Evolutionary conservation across 2,797 vertebrate genomes (phyloP), one percentile per base, ranked within the genome.

Genomic region (Hybognathus amarus): DNA sequence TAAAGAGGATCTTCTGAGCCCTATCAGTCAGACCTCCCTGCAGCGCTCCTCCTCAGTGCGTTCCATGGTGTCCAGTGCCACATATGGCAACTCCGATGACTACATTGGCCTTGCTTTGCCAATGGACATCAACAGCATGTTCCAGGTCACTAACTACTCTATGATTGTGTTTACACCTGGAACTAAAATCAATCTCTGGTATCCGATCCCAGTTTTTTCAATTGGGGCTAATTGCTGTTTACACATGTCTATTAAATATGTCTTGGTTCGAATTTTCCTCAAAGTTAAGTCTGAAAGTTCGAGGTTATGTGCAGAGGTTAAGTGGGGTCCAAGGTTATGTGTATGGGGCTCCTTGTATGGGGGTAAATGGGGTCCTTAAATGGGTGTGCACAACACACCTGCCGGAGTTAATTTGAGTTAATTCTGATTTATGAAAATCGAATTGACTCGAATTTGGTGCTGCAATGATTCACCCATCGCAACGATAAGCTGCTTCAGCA

Each of bases 11-110:
- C 94, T 99, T 10, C 94, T 99, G 88, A 99, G 97, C 87, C 98
- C 98, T 83, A 99, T 99, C 92, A 99, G 97, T 93, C 96, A 99
- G 92, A 98, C 95, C 86, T 97, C 97, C 5, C 93, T 99, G 82
- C 98, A 99, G 18, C 97, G 98, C 83, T 99, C 97, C 73, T 99
- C 98, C 1, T 99, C 98, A 1, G 97, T 98, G 87, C 97, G 97
- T 82, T 99, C 98, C 52, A 97, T 99, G 98, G 97, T 99, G 54
- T 98, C 98, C 76, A 98, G 96, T 11, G 97, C 96, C 88, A 95
- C 97, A 0, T 98, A 92, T 8, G 97, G 98, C 67, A 96, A 96
- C 87, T 97, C 93, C 0, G 98, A 99, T 69, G 98, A 99, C 94
- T 99, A 97, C 83, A 96, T 99, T 63, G 98, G 98, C 45, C 95